phyloP scores from a whole-genome alignment of 2,113 vertebrate species.

The Brachypodius melanocephalos region DNA sequence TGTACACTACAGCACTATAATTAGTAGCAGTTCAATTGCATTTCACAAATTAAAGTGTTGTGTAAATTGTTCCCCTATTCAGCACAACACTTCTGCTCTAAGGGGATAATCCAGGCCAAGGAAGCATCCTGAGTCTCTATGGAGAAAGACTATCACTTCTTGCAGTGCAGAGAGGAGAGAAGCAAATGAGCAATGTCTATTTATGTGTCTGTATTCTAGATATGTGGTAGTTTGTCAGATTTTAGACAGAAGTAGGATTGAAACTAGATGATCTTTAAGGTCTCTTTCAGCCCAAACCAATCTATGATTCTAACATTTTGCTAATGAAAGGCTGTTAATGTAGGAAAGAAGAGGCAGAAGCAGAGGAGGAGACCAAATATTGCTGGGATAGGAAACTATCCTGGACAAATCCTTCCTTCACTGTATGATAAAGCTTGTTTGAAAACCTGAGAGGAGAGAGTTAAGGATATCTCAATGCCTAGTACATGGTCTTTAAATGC shows the following conservation, averaged over 20 bases:
- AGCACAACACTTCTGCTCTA: neutral
- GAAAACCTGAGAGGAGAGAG: neutral
- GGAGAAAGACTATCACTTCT: neutral
- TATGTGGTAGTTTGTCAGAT: neutral
- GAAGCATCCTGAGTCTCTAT: neutral
- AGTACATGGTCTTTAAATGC: neutral
- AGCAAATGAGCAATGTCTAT: neutral
- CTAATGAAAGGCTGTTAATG: neutral
- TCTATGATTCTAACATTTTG: neutral
- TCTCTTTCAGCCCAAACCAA: neutral
- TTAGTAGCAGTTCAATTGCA: neutral
- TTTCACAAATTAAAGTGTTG: neutral
- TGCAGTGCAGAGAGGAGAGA: rapidly evolving
- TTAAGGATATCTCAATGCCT: neutral
- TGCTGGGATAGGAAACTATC: neutral
- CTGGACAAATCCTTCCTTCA: neutral
- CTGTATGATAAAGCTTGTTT: neutral
- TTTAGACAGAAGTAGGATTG: neutral
- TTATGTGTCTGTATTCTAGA: neutral
- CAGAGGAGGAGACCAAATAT: neutral
- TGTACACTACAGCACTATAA: neutral
- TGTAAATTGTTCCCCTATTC: neutral
- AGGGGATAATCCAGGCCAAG: neutral
- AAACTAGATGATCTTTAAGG: neutral
- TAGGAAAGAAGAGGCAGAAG: neutral